Evolutionary conservation across 2,888 invertebrate genomes (phyloP), one percentile per base, ranked within the genome.

Genomic region (Eurytoma adleriae): DNA sequence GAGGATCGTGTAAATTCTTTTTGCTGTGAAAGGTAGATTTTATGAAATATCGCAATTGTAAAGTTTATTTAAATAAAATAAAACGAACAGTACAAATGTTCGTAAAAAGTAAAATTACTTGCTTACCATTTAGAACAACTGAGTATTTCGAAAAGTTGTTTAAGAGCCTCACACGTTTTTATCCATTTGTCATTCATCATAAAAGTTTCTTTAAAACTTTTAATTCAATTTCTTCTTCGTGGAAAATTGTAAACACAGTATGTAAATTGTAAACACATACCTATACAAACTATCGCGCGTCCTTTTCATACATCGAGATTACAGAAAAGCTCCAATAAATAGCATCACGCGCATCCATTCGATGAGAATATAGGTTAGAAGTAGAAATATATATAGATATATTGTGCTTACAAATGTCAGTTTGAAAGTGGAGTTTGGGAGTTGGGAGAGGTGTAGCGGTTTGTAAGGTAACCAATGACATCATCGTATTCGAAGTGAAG

Each of bases 41-140:
- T 52, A 30, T 54, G 7, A 62, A 52, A 64, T 30, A 3, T 62
- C 1, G 0, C 7, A 14, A 3, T 54, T 7, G 13, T 54, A 54
- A 54, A 54, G 3, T 54, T 54, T 54, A 54, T 16, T 14, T 16
- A 54, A 14, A 13, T 10, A 54, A 54, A 54, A 54, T 1, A 54
- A 54, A 12, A n/a, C 14, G 54, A 16, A 3, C 7, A 14, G 3
- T 54, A 13, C 0, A 70, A 24, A 4, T 54, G 16, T 12, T 20
- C 20, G 1, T 40, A 3, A 20, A 52, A 18, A 50, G 12, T n/a
- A 64, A 67, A 57, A 56, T 2, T 10, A 57, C 74, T 61, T n/a
- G 62, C 76, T 83, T 85, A 88, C 88, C 88, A 88, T 82, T 84
- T 85, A 67, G 79, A 80, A 66, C 88, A 88, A 7, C 66, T 48